Conservation (phyloP, 2,888 invertebrate species). For the Hypsopygia costalis region DNA sequence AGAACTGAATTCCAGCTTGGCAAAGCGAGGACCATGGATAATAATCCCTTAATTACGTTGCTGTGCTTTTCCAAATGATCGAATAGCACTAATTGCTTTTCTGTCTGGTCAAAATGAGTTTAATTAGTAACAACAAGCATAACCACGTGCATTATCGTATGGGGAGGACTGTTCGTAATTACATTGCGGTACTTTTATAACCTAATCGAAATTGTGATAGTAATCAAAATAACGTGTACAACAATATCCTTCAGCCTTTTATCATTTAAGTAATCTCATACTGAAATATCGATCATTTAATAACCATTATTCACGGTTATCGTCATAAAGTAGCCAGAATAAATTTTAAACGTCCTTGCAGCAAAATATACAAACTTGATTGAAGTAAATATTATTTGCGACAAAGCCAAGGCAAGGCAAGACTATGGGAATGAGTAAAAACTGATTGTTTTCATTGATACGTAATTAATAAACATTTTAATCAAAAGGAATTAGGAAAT, state of each 20-base stretch:
- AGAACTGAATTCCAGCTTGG: slow-evolving; percentile 36
- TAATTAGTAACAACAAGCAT: slow-evolving; percentile 48
- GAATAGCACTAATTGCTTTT: slow-evolving; percentile 68
- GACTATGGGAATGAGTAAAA: too few relatives aligned
- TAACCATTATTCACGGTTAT: neutral
- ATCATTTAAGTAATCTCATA: neutral
- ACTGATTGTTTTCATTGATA: too few relatives aligned
- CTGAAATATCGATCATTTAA: neutral
- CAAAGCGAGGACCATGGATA: slow-evolving; percentile 31
- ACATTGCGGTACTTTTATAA: slow-evolving; percentile 16
- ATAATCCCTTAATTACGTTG: slow-evolving; percentile 65
- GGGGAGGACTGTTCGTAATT: slow-evolving; percentile 16
- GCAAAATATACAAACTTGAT: too few relatives aligned
- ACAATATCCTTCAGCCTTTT: neutral
- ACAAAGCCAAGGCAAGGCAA: too few relatives aligned
- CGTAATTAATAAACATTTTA: too few relatives aligned
- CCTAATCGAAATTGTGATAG: neutral
- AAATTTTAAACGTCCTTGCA: too few relatives aligned
- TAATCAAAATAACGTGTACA: neutral
- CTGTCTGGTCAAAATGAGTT: slow-evolving; percentile 50
- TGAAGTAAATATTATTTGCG: too few relatives aligned
- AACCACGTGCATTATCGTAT: slow-evolving; percentile 29
- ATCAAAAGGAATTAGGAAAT: too few relatives aligned
- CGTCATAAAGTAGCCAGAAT: neutral
- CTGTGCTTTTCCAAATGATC: slow-evolving; percentile 58